Base-by-base conservation (phyloP, 2,888 invertebrate genomes). In the Rotaria magnacalcarata region DNA sequence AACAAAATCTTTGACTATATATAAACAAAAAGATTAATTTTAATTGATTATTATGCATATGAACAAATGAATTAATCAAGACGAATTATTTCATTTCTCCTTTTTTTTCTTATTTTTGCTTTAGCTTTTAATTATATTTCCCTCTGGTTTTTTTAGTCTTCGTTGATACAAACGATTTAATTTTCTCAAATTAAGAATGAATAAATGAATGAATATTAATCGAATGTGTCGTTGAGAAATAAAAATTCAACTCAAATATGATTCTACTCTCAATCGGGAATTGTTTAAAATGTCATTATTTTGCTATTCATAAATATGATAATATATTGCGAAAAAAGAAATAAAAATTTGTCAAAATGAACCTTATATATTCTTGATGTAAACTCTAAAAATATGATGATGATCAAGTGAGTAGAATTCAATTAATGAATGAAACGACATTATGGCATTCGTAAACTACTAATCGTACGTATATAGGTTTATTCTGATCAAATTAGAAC, bases 1-100 rank as follows among this genome's bases (percentile, higher is more conserved):
- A 8, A 80, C 86, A 34, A 86, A 86, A 60, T 86, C 85, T 41
- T 80, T 86, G n/a, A 24, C 16, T 21, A 27, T 41, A 60, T 58
- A 85, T 11, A 85, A 75, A 84, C 54, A 41, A 84, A 47, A 85
- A 85, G 21, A 74, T 47, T 85, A 67, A 8, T 21, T 21, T 21
- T 4, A 54, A 21, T 21, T 21, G 6, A 21, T 5, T 21, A 54
- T 7, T 21, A 21, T 21, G 21, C 5, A 21, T 19, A 7, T 21
- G 4, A 54, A 21, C 54, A 54, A 4, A 5, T 54, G 4, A 21
- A 6, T 21, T 19, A 67, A 67, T 41, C 34, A 3, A 14, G 14
- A 67, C 0, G 34, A 2, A 34, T 11, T 67, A n/a, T 50, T 50
- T 34, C 16, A 16, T 27, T 67, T 27, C 16, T 27, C 24, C 19